Conservation (phyloP, 2,113 vertebrate species). For the Lonchura striata region DNA sequence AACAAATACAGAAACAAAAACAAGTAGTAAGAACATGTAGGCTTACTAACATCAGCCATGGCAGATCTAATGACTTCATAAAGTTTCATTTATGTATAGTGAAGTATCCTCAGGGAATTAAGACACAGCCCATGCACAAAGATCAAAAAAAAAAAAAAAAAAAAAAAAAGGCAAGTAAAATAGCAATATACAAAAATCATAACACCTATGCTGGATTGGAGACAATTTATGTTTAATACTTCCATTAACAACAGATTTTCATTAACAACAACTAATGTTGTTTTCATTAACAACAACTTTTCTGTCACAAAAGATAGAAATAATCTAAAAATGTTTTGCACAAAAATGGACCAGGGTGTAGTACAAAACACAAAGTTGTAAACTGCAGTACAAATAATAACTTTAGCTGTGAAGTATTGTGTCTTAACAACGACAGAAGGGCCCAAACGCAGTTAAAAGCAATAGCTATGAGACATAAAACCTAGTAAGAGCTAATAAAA, state of each 20-base stretch:
- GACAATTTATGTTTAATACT: not conserved
- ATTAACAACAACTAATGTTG: too few relatives aligned
- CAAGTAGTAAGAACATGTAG: not conserved
- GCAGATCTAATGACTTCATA: not conserved
- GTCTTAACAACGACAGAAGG: not conserved
- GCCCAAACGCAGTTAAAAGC: not conserved
- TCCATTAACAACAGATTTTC: not conserved
- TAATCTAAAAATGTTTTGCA: not conserved
- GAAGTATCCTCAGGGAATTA: not conserved
- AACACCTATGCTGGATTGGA: not conserved
- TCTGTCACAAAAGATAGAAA: not conserved
- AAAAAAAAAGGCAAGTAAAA: not conserved
- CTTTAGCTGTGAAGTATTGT: not conserved
- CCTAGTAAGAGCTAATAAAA: not conserved
- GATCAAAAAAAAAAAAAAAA: not conserved
- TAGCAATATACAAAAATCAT: not conserved
- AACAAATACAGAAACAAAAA: not conserved
- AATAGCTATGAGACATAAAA: not conserved
- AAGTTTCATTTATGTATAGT: not conserved
- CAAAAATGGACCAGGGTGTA: not conserved
- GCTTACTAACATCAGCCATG: not conserved
- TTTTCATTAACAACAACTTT: not conserved
- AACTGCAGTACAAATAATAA: not conserved
- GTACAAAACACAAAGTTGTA: accelerated
- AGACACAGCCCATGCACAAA: not conserved